A percentile compares a stretch with the other conserved stretches of the same genome.
Conservation (phyloP, 2,888 invertebrate species). For the Aphidoletes aphidimyza region DNA sequence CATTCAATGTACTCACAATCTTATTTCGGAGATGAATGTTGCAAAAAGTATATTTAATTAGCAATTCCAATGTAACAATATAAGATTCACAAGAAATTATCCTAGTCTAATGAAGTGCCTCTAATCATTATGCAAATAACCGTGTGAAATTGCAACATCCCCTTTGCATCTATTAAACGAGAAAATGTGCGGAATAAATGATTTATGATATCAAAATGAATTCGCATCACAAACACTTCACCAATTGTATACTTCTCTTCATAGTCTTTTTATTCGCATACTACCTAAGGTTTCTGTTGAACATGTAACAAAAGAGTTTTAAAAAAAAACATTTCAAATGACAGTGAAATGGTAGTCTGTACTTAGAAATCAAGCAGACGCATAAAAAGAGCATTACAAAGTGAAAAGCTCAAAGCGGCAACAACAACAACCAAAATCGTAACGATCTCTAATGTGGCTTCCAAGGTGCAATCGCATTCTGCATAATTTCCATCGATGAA, state of each 20-base stretch:
- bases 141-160: too few species aligned
- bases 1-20: too few species aligned
- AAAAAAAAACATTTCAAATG: background rate
- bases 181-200: background rate
- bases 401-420: background rate
- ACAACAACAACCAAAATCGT: background rate
- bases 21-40: too few species aligned
- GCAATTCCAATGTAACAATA: too few species aligned
- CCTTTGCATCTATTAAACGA: background rate
- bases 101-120: too few species aligned
- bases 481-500: constrained; percentile 8
- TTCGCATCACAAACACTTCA: background rate
- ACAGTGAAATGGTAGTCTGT: background rate
- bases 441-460: background rate
- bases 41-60: too few species aligned
- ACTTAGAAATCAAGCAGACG: background rate
- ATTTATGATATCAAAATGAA: background rate
- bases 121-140: too few species aligned
- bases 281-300: too few species aligned
- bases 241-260: background rate
- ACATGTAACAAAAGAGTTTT: background rate
- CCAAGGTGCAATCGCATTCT: background rate
- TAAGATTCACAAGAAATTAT: too few species aligned
- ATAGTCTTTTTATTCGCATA: too few species aligned
- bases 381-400: background rate